Conservation (phyloP, 2,888 invertebrate species). For the Amiota mariae region DNA sequence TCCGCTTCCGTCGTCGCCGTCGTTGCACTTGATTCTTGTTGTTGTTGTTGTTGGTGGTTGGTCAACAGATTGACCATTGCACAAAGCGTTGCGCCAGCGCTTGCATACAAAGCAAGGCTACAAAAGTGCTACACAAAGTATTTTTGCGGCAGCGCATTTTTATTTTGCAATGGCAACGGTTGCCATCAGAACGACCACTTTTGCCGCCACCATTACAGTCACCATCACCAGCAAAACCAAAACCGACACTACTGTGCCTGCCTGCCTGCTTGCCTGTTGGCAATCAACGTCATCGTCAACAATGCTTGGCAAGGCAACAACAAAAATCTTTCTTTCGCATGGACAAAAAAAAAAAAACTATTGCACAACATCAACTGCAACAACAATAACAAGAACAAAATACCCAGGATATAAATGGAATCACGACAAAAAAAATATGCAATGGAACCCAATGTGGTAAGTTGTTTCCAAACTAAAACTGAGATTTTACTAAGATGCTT, state of each 20-base stretch:
- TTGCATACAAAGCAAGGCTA: constrained; percentile 5
- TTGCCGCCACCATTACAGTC: neutral
- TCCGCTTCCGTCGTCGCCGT: constrained; percentile 41
- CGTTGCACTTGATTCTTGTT: too few relatives aligned
- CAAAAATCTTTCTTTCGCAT: neutral
- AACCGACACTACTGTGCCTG: neutral
- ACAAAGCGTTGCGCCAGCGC: neutral
- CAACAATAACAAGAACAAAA: neutral
- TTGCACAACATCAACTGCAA: neutral
- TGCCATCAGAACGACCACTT: constrained; percentile 27
- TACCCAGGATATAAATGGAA: too few relatives aligned
- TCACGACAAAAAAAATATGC: too few relatives aligned
- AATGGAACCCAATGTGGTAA: too few relatives aligned
- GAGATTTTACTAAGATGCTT: constrained; percentile 40
- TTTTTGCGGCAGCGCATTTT: constrained; percentile 16
- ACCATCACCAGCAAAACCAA: neutral
- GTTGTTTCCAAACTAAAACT: neutral
- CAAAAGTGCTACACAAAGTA: constrained; percentile 21
- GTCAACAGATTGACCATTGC: constrained; percentile 28
- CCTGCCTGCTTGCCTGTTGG: neutral
- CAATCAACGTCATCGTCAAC: neutral
- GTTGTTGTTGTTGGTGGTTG: neutral
- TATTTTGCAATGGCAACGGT: constrained; percentile 15
- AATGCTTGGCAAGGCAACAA: constrained; percentile 3
- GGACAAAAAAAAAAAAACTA: constrained; percentile 11